Base-by-base conservation (phyloP, 1,140 invertebrate species). In the Tetramorium alpestre region DNA sequence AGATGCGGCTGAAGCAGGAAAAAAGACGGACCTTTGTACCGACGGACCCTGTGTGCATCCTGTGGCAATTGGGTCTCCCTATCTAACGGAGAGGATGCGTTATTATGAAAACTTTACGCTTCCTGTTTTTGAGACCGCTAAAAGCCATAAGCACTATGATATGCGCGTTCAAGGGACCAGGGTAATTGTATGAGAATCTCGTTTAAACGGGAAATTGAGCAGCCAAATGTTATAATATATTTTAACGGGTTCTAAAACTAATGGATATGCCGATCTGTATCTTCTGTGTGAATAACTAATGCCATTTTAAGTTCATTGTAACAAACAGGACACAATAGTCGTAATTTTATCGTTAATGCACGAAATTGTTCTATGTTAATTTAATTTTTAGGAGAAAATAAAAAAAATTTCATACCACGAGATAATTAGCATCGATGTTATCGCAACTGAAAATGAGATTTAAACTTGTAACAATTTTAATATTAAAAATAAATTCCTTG, bases 21-120 rank as follows among this genome's bases (percentile, higher is more conserved):
- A 91, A 91, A 90, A 85, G 88, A 78, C 58, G 73, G 54, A 87
- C 90, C 90, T 92, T 92, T 88, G 86, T 90, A 62, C 56, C 58
- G 76, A 41, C 76, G 78, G 86, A 90, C 89, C 90, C 90, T 86
- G 88, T 91, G 90, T 89, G 88, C 90, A 89, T 91, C 86, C 90
- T 91, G 88, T 82, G 88, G 90, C 88, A 82, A 91, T 89, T 89
- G 88, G 88, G 90, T 91, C 88, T 91, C 82, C 89, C 81, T 86
- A 85, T 91, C 89, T 75, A 85, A 38, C 85, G 89, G 87, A 86
- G 87, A 90, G 89, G 89, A 90, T 88, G 87, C 89, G 89, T 91
- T 91, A 91, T 92, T 91, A 92, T 92, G 91, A 91, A 91, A 91
- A 91, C 87, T 90, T 89, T 86, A 72, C 73, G 86, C 89, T 88